phyloP scores from a whole-genome alignment of 2,888 invertebrate genomes.

The Crossocerus cetratus region DNA sequence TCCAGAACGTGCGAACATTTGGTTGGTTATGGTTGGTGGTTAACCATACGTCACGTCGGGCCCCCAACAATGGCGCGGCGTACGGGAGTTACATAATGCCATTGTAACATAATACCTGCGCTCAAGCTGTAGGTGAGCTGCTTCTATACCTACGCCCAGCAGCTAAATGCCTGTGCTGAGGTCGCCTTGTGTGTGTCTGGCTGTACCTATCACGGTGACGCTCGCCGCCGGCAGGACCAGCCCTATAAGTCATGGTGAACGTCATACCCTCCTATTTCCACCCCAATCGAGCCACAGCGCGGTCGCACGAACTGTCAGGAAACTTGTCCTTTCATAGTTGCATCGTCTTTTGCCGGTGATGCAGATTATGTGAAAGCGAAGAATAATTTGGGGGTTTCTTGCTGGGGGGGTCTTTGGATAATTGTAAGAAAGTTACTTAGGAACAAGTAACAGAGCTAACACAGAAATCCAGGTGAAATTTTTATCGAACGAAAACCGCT shows the following conservation, averaged over 20 bases:
- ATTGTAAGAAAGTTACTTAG: too few species aligned
- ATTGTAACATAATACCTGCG: conserved; percentile 65
- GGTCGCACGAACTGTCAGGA: conserved; percentile 44
- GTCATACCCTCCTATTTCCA: conserved; percentile 51
- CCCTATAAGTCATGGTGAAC: conserved; percentile 52
- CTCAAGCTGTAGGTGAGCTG: conserved; percentile 37
- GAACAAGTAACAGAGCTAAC: too few species aligned
- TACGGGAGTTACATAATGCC: conserved; percentile 65
- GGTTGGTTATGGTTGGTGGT: conserved; percentile 68
- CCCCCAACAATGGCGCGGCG: conserved; percentile 55
- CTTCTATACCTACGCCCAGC: conserved; percentile 41
- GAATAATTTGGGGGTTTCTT: too few species aligned
- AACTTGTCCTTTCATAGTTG: too few species aligned
- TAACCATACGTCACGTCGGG: conserved; percentile 66
- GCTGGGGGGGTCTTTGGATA: too few species aligned
- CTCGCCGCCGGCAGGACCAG: conserved; percentile 37
- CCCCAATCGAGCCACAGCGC: conserved; percentile 24
- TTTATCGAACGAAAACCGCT: too few species aligned
- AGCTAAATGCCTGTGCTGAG: conserved; percentile 8
- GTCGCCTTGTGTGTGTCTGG: conserved; percentile 1
- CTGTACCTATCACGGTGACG: conserved; percentile 28
- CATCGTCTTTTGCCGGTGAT: too few species aligned
- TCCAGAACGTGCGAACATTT: conserved; percentile 63
- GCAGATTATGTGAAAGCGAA: too few species aligned
- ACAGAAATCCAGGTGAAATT: too few species aligned